Evolutionary conservation across 2,797 vertebrate species (phyloP).

Genomic region (Tenualosa thibaudeaui): DNA sequence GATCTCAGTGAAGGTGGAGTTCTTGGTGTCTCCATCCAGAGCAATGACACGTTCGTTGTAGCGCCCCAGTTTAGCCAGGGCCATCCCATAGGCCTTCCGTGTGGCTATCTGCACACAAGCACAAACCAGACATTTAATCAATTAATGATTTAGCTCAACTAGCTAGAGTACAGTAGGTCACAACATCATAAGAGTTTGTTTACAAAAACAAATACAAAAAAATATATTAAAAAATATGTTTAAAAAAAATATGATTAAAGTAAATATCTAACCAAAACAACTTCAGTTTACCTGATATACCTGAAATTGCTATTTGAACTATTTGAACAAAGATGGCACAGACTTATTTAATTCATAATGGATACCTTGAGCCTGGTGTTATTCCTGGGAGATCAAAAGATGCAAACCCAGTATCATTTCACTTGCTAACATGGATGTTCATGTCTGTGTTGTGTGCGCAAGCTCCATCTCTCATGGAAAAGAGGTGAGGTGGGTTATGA

Average conservation of each 20-base stretch:
- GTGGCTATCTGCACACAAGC: constrained; percentile 79
- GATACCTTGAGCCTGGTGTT: background rate
- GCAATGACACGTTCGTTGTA: constrained; percentile 86
- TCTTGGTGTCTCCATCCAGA: constrained; percentile 93
- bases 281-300: too few species aligned
- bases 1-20: constrained; percentile 90
- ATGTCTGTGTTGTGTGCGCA: background rate
- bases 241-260: too few species aligned
- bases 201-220: too few species aligned
- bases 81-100: constrained; percentile 89
- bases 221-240: too few species aligned
- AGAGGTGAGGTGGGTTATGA: background rate
- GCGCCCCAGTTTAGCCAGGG: constrained; percentile 88
- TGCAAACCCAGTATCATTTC: background rate
- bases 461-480: background rate
- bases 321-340: background rate
- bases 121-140: background rate
- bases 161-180: background rate
- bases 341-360: background rate
- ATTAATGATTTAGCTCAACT: background rate
- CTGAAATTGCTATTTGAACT: too few species aligned
- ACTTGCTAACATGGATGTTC: background rate
- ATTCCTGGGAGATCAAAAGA: background rate
- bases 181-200: too few species aligned
- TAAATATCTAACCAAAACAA: too few species aligned